Percentiles rank a stretch among this genome's conserved stretches.
Conservation (phyloP, 2,797 vertebrate species). For the Pelodytes ibericus region DNA sequence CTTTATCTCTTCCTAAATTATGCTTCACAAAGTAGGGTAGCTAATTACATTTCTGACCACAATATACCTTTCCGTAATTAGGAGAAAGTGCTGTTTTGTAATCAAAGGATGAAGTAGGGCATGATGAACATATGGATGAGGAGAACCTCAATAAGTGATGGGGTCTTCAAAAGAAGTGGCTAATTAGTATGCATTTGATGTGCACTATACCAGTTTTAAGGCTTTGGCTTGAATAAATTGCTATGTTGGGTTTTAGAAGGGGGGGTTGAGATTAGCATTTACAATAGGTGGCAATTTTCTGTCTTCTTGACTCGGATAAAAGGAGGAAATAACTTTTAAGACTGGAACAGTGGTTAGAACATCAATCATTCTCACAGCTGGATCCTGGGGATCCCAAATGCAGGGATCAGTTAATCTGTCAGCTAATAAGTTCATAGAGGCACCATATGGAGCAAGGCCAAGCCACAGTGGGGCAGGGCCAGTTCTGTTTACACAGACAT, state of each 20-base stretch:
- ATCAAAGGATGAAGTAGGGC: constrained; percentile 75
- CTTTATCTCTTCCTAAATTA: constrained; percentile 65
- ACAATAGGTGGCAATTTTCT: constrained; percentile 78
- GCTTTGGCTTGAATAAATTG: constrained; percentile 76
- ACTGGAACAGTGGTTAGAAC: constrained; percentile 76
- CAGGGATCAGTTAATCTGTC: constrained; percentile 91
- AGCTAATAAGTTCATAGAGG: constrained; percentile 97
- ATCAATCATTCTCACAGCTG: constrained; percentile 89
- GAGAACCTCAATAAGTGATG: constrained; percentile 71
- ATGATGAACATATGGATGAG: constrained; percentile 75
- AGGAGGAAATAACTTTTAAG: constrained; percentile 78
- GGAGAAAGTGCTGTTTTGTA: constrained; percentile 70
- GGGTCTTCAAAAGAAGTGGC: constrained; percentile 74
- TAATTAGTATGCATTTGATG: constrained; percentile 78
- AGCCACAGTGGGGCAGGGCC: constrained; percentile 85
- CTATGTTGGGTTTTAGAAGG: constrained; percentile 70
- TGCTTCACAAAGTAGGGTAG: constrained; percentile 64
- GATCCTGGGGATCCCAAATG: constrained; percentile 76
- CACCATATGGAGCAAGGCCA: constrained; percentile 90
- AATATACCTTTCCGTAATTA: constrained; percentile 70
- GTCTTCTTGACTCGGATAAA: constrained; percentile 78
- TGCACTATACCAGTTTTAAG: constrained; percentile 76
- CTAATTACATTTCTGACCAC: constrained; percentile 65
- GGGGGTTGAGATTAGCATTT: constrained; percentile 78
- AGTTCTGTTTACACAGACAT: constrained; percentile 91